phyloP scores from a whole-genome alignment of 2,888 invertebrate species.

The Odontocolon sp. region DNA sequence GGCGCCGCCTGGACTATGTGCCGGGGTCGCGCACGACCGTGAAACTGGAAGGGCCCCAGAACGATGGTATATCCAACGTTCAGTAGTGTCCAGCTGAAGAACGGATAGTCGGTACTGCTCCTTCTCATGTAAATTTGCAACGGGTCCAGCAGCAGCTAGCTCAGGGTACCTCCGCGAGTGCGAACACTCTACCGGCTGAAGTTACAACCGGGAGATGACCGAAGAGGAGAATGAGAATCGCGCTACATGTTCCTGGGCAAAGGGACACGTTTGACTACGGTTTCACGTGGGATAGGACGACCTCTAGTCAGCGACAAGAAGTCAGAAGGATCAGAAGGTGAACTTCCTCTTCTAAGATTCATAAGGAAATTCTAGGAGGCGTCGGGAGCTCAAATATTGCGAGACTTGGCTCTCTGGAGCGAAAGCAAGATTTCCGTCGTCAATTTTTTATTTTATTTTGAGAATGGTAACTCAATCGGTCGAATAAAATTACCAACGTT shows the following conservation, averaged over 20 bases:
- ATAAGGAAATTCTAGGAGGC: conserved; percentile 23
- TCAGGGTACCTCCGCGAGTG: conserved; percentile 43
- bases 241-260: conserved; percentile 24
- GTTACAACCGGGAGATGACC: conserved; percentile 63
- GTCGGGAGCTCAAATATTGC: conserved; percentile 15
- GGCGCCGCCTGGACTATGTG: conserved; percentile 57
- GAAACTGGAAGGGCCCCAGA: conserved; percentile 67
- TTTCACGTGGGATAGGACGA: conserved; percentile 61
- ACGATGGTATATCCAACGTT: conserved; percentile 49
- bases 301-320: background rate
- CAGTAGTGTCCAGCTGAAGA: conserved; percentile 14
- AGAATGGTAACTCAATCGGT: background rate
- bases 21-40: conserved; percentile 58
- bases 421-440: too few species aligned
- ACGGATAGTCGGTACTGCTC: conserved; percentile 47
- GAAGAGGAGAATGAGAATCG: conserved; percentile 34
- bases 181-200: conserved; percentile 56
- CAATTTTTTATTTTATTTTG: background rate
- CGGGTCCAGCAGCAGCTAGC: conserved; percentile 54
- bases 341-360: conserved; percentile 29
- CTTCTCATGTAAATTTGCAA: conserved; percentile 64
- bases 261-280: conserved; percentile 60
- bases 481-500: too few species aligned
- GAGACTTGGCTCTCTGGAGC: too few species aligned
- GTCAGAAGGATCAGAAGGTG: conserved; percentile 36